Evolutionary conservation across 2,113 vertebrate genomes (phyloP).

Genomic region (Ia io): DNA sequence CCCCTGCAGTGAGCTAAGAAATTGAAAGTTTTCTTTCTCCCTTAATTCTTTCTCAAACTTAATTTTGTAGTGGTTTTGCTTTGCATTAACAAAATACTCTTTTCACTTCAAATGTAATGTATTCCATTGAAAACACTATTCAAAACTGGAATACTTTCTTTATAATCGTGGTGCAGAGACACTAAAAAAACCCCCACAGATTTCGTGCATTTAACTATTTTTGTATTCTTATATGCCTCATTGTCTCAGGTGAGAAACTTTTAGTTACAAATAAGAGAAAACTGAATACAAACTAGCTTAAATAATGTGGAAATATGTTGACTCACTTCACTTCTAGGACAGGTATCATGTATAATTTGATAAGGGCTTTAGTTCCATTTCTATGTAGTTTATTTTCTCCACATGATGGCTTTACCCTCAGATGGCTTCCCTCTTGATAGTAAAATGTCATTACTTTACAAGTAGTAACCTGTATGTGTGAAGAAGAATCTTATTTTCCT

Average conservation of each 20-base stretch:
- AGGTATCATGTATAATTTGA: background rate
- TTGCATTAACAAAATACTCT: conserved; percentile 36
- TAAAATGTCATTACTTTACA: background rate
- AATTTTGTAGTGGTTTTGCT: conserved; percentile 42
- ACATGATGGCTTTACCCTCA: background rate
- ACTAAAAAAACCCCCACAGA: background rate
- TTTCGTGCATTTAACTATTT: background rate
- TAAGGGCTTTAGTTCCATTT: background rate
- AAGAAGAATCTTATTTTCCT: background rate
- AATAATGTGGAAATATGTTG: background rate
- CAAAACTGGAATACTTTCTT: background rate
- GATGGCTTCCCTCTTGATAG: background rate
- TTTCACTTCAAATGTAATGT: conserved; percentile 16
- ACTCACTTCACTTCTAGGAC: background rate
- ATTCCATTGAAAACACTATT: background rate
- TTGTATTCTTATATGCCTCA: background rate
- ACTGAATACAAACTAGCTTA: background rate
- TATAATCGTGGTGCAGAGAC: background rate
- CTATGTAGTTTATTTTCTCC: background rate
- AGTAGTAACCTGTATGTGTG: background rate
- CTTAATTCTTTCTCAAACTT: conserved; percentile 52
- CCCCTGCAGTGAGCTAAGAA: conserved; percentile 44
- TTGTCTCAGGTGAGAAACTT: background rate
- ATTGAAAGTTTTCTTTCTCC: conserved; percentile 14
- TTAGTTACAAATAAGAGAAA: background rate